Base-by-base conservation (phyloP, 2,797 vertebrate species). In the Simalia tracyae region DNA sequence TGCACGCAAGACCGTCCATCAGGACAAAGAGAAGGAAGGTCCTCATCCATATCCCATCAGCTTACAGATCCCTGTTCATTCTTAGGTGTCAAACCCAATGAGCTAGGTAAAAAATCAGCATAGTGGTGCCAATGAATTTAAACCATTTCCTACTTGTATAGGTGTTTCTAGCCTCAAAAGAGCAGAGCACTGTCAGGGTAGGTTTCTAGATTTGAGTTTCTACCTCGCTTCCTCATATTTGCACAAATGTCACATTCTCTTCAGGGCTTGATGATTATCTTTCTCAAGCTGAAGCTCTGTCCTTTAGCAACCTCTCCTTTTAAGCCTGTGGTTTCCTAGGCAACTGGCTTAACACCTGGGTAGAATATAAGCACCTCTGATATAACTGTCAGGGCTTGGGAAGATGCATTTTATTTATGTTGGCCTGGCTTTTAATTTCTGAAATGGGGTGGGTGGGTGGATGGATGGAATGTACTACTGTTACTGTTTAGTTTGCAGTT, bases 321-420 rank as follows among this genome's bases (percentile, higher is more conserved):
- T 60, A 60, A 60, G 88, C 87, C 86, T 93, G 89, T 92, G 24
- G 95, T 95, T 97, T 96, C 94, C 95, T 68, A 84, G 95, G 95
- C 94, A 96, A 95, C 93, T 91, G 87, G 64, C 94, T 87, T 91
- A 94, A 94, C 94, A 94, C 95, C 93, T 91, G 76, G 90, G 60
- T 90, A 89, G 54, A 76, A 95, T 93, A 88, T 87, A 94, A 94
- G 85, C 88, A 63, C 91, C 19, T 92, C 90, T 93, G 93, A 89
- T 84, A 81, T 86, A 92, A 90, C 92, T 90, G 92, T 87, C 92
- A 57, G 8, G 1, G 3, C 36, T n/a, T 59, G 2, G 19, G 10
- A 4, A 64, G 84, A 0, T 7, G 1, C 46, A 89, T 90, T 89
- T 15, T 1, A 31, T 63, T 64, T 54, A n/a, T 8, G 60, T 88